Base-by-base conservation (phyloP, 2,113 vertebrate species). In the Gnathonemus longibarbis region DNA sequence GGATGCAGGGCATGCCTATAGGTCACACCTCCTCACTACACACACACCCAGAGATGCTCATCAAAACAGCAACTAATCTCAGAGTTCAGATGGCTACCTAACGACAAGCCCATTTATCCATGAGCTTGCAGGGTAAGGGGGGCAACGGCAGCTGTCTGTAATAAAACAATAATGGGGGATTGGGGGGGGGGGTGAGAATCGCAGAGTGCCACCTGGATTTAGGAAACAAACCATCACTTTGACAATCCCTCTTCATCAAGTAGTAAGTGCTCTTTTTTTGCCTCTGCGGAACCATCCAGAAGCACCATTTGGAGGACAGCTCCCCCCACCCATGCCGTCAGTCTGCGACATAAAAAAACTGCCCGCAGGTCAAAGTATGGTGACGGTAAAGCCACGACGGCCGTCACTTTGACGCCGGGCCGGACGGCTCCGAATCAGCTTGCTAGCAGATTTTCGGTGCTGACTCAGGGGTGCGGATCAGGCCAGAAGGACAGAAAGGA, bases 201-300 rank as follows among this genome's bases (percentile, higher is more conserved):
- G 8, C 48, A 62, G 21, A n/a, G 52, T 19, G 3, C 49, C 89
- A 52, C 58, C 88, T 66, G 52, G 11, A n/a, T 15, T 89, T 48
- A 85, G 45, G 48, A 50, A n/a, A 66, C 58, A 88, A 46, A 42
- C 70, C 39, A 21, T 66, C 91, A 77, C 70, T 42, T 70, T 92
- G 90, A 92, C 94, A 94, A 95, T 95, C 94, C 94, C 94, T 95
- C 94, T 94, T 93, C 91, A 93, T 95, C 94, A 94, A 89, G 56
- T 42, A 53, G 45, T 48, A 24, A 84, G 80, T 24, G 8, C 9
- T 45, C 15, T 83, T 83, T 84, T 84, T 48, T 48, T 84, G 19
- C 19, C 45, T 84, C 21, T 21, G 39, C 8, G 45, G 17, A 77
- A 77, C 70, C 31, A 77, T 77, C 70, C 1, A 77, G 70, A 39